Evolutionary conservation across 2,113 vertebrate genomes (phyloP).

Genomic region (Coturnix japonica): DNA sequence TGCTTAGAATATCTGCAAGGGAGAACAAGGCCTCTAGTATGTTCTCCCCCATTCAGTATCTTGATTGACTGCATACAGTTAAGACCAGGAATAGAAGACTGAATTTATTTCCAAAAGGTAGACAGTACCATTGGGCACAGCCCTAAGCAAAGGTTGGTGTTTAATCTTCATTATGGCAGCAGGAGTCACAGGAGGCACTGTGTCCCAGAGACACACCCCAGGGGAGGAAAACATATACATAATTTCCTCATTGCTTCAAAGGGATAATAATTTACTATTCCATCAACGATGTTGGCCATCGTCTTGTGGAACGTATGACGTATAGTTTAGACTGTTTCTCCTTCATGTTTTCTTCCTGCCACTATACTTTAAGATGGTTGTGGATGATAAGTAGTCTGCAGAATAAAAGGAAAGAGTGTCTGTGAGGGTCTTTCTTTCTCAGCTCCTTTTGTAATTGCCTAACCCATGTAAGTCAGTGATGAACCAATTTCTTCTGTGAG

Average conservation of each 20-base stretch:
- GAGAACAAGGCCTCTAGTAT: background rate
- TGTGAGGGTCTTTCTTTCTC: background rate
- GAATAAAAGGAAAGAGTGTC: background rate
- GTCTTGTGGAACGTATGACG: background rate
- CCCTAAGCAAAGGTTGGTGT: conserved; percentile 54
- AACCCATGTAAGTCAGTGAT: background rate
- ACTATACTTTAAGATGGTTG: background rate
- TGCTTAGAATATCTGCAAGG: fast-evolving
- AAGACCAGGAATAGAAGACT: background rate
- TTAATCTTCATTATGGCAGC: background rate
- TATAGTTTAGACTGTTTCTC: background rate
- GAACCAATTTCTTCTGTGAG: background rate
- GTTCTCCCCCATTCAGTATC: background rate
- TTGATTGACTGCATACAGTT: background rate
- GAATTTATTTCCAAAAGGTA: background rate
- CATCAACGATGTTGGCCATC: background rate
- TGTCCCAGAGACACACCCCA: conserved; percentile 29
- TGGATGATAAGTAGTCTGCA: background rate
- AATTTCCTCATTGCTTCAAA: conserved; percentile 54
- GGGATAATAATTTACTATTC: conserved; percentile 54
- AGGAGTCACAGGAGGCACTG: background rate
- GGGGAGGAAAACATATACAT: background rate
- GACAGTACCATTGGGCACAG: background rate
- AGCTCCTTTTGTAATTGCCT: background rate
- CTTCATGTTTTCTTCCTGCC: background rate